Percentiles rank a stretch among this genome's conserved stretches.
Evolutionary conservation across 2,888 invertebrate genomes (phyloP).

Genomic region (Tyria jacobaeae): DNA sequence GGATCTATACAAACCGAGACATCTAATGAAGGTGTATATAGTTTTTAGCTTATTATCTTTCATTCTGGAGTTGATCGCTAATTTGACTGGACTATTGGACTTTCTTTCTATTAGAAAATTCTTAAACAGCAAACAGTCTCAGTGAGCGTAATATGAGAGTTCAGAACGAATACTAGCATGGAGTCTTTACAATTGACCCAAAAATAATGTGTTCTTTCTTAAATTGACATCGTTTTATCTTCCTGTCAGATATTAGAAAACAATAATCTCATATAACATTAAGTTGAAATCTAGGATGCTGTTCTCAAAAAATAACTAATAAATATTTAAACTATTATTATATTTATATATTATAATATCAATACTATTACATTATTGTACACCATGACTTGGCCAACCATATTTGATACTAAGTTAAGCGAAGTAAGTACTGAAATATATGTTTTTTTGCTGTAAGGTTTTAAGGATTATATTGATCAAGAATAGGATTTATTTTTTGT

Average conservation of each 20-base stretch:
- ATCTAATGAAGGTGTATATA: too few species aligned
- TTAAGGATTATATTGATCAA: not conserved
- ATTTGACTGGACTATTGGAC: too few species aligned
- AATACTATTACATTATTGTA: not conserved
- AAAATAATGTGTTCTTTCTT: not conserved
- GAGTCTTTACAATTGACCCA: not conserved
- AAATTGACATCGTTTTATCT: not conserved
- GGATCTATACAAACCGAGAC: too few species aligned
- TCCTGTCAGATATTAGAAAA: not conserved
- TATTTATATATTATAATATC: too few species aligned
- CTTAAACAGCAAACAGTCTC: too few species aligned
- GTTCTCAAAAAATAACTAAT: not conserved
- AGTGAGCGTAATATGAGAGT: too few species aligned
- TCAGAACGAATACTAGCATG: too few species aligned
- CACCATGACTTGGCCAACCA: conserved; percentile 78
- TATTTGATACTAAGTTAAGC: conserved; percentile 63
- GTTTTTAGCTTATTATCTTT: too few species aligned
- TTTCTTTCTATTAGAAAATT: too few species aligned
- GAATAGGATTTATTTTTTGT: not conserved
- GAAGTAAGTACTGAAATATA: conserved; percentile 59
- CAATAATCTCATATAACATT: not conserved
- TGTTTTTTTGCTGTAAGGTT: too few species aligned
- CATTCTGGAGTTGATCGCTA: too few species aligned
- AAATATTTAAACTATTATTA: too few species aligned
- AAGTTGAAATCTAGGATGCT: not conserved